Evolutionary conservation across 2,113 vertebrate species (phyloP), one percentile per base, ranked within the genome.

Genomic region (Elephantulus edwardii): DNA sequence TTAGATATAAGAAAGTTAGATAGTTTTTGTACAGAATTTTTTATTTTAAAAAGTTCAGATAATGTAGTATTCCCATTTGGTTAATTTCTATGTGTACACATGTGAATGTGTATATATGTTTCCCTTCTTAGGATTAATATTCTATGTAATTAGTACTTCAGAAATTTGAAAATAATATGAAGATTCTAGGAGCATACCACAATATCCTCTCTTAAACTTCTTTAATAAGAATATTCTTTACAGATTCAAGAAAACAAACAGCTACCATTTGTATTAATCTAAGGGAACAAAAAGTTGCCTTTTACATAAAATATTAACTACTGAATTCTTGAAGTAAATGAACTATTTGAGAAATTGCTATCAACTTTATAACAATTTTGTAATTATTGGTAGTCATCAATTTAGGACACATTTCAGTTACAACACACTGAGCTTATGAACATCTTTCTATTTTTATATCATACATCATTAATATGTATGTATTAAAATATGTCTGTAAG

Each of bases 141-240:
- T 62, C 9, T 20, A 52, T 68, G 13, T 13, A 75, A 62, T 72
- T 56, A 91, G 10, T 1, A 86, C 2, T 80, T 91, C 22, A 71
- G 42, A 94, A 35, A 40, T 83, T 58, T 58, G 11, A 58, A 94
- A 90, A 77, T 12, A 87, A 58, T 44, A 8, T 48, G 12, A 75
- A 62, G 2, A 66, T 22, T 30, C 12, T 86, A 54, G 11, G 86
- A 86, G 83, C 8, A 30, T 35, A 62, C 17, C 3, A 38, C 30
- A 79, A 40, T 42, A 0, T 71, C 54, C 19, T 70, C 35, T 82
- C 13, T 48, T 44, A 48, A 44, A 33, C 13, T 78, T 90, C 19
- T 72, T 72, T 70, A 42, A 78, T 62, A 17, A 62, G 86, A 82
- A 26, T 30, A n/a, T 89, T 72, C 8, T 89, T 94, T 78, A 89